Percentiles rank a stretch among this genome's conserved stretches.
Conservation (phyloP, 2,113 vertebrate genomes). For the Malurus cyaneus region DNA sequence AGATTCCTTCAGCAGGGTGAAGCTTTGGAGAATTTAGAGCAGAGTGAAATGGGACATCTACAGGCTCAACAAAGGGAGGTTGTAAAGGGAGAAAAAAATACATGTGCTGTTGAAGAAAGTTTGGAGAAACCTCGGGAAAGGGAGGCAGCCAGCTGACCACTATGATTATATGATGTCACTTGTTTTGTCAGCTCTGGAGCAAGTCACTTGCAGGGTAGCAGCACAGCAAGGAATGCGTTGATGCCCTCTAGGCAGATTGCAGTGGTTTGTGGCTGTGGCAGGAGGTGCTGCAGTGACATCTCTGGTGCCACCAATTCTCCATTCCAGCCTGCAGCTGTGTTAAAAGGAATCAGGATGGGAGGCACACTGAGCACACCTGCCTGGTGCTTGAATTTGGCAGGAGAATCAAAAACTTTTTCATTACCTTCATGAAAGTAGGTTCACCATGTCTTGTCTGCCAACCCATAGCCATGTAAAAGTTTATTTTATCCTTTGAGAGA, state of each 20-base stretch:
- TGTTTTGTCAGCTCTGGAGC: neutral
- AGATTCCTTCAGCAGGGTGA: neutral
- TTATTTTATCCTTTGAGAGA: neutral
- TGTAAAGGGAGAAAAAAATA: neutral
- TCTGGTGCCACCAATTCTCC: neutral
- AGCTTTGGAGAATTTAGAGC: neutral
- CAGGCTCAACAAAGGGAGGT: neutral
- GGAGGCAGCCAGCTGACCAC: neutral
- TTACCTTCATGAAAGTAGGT: neutral
- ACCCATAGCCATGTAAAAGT: fast-evolving
- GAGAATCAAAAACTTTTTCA: neutral
- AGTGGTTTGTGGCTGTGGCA: neutral
- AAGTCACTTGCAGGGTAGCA: neutral
- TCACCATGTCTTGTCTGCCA: neutral
- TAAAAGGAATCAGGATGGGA: neutral
- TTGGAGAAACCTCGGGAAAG: neutral
- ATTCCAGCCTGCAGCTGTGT: neutral
- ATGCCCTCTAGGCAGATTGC: neutral
- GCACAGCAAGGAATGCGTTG: neutral
- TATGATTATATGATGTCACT: neutral
- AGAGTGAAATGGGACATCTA: neutral
- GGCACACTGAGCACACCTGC: neutral
- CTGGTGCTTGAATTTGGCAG: neutral
- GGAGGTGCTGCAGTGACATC: neutral
- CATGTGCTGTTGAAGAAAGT: neutral